Percentiles rank a stretch among this genome's conserved stretches.
Evolutionary conservation across 2,797 vertebrate genomes (phyloP).

Genomic region (Glyptemys insculpta): DNA sequence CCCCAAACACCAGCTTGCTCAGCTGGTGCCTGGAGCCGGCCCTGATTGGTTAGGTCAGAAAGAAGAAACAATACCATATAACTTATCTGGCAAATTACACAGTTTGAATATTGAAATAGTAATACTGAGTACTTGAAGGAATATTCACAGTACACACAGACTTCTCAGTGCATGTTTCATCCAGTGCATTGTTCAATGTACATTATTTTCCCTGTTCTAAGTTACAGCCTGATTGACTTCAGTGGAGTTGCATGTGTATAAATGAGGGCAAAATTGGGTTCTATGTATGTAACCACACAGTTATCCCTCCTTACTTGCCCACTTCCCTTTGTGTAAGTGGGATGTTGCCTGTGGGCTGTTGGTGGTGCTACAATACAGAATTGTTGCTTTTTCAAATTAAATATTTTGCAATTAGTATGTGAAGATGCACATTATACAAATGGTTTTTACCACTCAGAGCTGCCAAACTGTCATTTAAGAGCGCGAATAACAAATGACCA

Average conservation of each 20-base stretch:
- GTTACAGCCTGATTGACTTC: background rate
- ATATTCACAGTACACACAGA: background rate
- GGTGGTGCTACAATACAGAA: constrained; percentile 41
- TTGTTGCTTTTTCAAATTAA: background rate
- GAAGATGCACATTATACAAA: constrained; percentile 35
- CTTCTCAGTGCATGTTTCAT: background rate
- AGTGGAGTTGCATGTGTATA: background rate
- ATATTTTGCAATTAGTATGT: constrained; percentile 52
- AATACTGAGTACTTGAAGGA: background rate
- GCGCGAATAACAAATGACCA: constrained; percentile 59
- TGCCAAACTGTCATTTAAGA: constrained; percentile 65
- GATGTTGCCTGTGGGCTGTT: constrained; percentile 1
- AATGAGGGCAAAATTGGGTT: background rate
- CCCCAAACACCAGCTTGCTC: no score
- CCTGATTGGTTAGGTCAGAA: background rate
- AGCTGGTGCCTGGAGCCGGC: no score
- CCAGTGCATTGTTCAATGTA: background rate
- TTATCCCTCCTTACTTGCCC: background rate
- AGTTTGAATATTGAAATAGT: background rate
- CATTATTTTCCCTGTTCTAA: background rate
- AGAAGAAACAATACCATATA: background rate
- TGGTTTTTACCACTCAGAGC: constrained; percentile 56
- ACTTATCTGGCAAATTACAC: background rate
- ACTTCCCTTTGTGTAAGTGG: background rate
- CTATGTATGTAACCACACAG: background rate